Percentiles rank a stretch among this genome's conserved stretches.
These are phyloP conservation scores for Harmothoe impar DNA, from an alignment of 2,888 invertebrate genomes.

Conservation along the genomic window DNA sequence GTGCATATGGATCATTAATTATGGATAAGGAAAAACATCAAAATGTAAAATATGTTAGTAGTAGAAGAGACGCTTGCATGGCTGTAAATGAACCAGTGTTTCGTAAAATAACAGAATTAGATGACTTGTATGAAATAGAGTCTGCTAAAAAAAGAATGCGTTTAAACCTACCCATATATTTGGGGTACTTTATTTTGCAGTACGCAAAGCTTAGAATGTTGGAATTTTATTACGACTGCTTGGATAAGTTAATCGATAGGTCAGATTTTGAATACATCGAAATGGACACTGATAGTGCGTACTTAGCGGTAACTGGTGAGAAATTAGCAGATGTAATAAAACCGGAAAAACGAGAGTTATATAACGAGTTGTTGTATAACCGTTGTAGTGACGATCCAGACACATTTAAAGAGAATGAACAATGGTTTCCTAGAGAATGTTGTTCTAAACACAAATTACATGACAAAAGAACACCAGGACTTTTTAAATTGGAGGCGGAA, in stretches of 20 bases:
- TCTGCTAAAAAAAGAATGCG: not conserved
- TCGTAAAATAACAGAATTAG: slow-evolving; percentile 33
- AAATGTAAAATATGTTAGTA: not conserved
- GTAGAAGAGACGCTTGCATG: not conserved
- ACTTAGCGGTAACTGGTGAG: not conserved
- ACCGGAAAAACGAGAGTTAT: not conserved
- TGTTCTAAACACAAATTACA: too few relatives aligned
- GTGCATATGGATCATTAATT: slow-evolving; percentile 58
- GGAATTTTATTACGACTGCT: slow-evolving; percentile 62
- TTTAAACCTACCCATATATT: slow-evolving; percentile 55
- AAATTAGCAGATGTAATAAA: slow-evolving; percentile 27
- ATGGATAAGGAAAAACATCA: slow-evolving; percentile 56
- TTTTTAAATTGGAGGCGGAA: too few relatives aligned
- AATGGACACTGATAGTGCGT: slow-evolving; percentile 61
- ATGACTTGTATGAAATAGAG: slow-evolving; percentile 55
- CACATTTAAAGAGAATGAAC: too few relatives aligned
- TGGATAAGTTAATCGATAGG: slow-evolving; percentile 8
- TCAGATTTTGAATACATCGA: slow-evolving; percentile 34
- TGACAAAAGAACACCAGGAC: too few relatives aligned
- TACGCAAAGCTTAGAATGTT: slow-evolving; percentile 62
- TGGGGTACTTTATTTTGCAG: slow-evolving; percentile 63
- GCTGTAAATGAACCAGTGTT: not conserved
- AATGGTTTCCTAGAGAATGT: too few relatives aligned
- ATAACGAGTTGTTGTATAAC: not conserved
- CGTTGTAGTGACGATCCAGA: too few relatives aligned